These are phyloP conservation scores for Mesopsocus fuscifrons DNA, from an alignment of 2,888 invertebrate genomes.

Conservation along the genomic window DNA sequence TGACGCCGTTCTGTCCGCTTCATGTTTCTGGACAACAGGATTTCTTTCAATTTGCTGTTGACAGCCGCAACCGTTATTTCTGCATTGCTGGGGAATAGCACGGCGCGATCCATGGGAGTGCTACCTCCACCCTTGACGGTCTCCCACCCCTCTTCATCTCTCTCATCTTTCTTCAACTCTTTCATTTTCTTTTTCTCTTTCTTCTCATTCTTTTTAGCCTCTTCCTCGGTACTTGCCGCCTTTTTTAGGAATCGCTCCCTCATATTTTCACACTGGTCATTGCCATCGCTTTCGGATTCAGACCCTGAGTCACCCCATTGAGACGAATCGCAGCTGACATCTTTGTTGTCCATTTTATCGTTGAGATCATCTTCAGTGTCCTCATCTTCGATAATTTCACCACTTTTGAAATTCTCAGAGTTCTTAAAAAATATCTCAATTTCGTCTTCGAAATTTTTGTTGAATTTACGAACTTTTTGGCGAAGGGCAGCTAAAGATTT, in stretches of 20 bases:
- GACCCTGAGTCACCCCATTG: background rate
- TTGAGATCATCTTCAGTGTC: background rate
- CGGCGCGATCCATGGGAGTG: slow-evolving; percentile 78
- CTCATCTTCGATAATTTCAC: background rate
- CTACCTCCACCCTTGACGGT: slow-evolving; percentile 76
- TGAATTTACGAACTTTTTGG: background rate
- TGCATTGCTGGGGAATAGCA: slow-evolving; percentile 99
- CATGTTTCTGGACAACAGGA: slow-evolving; percentile 86
- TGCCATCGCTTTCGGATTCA: background rate
- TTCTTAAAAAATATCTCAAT: no score
- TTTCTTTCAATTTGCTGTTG: slow-evolving; percentile 79
- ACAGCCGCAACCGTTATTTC: slow-evolving; percentile 88
- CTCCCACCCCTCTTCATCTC: slow-evolving; percentile 83
- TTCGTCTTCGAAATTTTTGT: background rate
- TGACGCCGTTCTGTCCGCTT: slow-evolving; percentile 88
- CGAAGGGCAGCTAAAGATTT: background rate
- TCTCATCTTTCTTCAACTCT: slow-evolving; percentile 55
- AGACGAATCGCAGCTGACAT: background rate
- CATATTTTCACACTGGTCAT: no score
- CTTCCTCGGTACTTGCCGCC: slow-evolving; percentile 35
- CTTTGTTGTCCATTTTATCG: background rate
- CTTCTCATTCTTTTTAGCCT: slow-evolving; percentile 28
- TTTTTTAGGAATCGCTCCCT: slow-evolving; percentile 22
- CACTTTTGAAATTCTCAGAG: no score
- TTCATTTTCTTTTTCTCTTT: slow-evolving; percentile 24